Evolutionary conservation across 2,113 vertebrate species (phyloP), one percentile per base, ranked within the genome.

Genomic region (Bolborhynchus lineola): DNA sequence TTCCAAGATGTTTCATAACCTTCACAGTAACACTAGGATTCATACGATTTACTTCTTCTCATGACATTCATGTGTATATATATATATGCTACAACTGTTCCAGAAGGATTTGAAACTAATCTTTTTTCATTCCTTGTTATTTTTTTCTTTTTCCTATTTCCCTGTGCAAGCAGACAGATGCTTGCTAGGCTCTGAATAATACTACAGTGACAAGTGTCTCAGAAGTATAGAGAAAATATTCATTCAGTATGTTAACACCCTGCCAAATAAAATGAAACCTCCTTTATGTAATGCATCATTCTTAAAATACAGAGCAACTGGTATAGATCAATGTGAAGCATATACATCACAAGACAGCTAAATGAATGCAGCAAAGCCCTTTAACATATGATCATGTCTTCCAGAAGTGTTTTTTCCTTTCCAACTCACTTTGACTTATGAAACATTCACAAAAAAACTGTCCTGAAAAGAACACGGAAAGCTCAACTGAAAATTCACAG

Each of bases 401-500:
- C 31, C 7, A 20, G 4, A 75, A 53, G 10, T 4, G n/a, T 59
- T 57, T 52, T 80, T 81, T 63, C 6, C 50, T 60, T 86, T 7
- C 1, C 28, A 64, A 79, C 63, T 78, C 39, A 1, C 46, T 94
- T 76, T 44, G 62, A 44, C 37, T 86, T 91, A 76, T 0, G 1
- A 57, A 91, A 86, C 37, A 50, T 50, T 72, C 63, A 69, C 39
- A 82, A 11, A 59, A 59, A 88, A 88, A 74, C 35, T 63, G n/a
- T 33, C 59, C 82, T 65, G 62, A 82, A 85, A 82, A 94, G 92
- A 76, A 3, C 18, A 90, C n/a, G 26, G 59, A 69, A 93, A 94
- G 29, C 42, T 49, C 39, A 92, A 86, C 26, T 46, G 79, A 82
- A 82, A 93, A 88, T 33, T 33, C 68, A 65, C 41, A 86, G 37